Evolutionary conservation across 2,113 vertebrate genomes (phyloP).

Genomic region (Nothobranchius furzeri): DNA sequence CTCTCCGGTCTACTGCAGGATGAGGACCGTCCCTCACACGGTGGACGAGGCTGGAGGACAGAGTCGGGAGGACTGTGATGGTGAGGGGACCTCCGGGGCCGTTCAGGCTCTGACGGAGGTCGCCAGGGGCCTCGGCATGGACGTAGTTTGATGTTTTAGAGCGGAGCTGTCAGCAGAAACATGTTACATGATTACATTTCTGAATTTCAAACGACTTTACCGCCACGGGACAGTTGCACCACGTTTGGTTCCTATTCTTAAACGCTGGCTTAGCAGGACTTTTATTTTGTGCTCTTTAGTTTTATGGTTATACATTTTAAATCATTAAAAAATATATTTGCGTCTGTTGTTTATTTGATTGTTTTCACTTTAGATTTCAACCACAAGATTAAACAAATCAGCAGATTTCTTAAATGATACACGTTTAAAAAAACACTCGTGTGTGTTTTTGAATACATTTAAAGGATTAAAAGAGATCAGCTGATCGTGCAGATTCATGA

Average conservation of each 20-base stretch:
- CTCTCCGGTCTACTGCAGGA: conserved; percentile 75
- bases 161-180: background rate
- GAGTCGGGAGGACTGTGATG: conserved; percentile 42
- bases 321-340: conserved; percentile 28
- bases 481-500: too few species aligned
- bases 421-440: too few species aligned
- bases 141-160: conserved; percentile 73
- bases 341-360: too few species aligned
- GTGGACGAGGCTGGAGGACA: conserved; percentile 56
- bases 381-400: too few species aligned
- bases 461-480: too few species aligned
- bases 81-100: conserved; percentile 63
- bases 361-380: too few species aligned
- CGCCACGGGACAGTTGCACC: background rate
- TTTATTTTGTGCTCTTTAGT: conserved; percentile 31
- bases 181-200: background rate
- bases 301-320: conserved; percentile 41
- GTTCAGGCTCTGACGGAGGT: conserved; percentile 79
- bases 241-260: background rate
- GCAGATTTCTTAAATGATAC: too few species aligned
- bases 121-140: conserved; percentile 82
- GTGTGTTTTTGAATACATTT: too few species aligned
- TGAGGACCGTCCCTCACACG: conserved; percentile 74
- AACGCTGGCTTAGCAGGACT: background rate
- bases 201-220: too few species aligned